Conservation (phyloP, 2,888 invertebrate genomes). For the Phytoseiulus persimilis region DNA sequence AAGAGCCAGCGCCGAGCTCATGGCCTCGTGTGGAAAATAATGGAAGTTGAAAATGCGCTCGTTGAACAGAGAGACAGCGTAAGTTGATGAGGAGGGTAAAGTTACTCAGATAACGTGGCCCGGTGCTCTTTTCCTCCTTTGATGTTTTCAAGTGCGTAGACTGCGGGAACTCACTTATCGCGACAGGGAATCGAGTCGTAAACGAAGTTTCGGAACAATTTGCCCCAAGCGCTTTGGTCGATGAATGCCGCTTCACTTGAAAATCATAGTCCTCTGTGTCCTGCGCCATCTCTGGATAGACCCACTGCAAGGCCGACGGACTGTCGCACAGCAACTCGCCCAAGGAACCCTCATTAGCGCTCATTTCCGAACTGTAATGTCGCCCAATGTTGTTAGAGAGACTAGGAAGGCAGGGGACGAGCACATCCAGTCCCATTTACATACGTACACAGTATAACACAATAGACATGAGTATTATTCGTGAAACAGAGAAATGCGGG, state of each 20-base stretch:
- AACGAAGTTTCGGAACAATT: neutral
- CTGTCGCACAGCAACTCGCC: constrained; percentile 34
- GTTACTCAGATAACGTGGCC: neutral
- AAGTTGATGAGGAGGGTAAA: neutral
- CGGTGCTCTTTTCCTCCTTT: neutral
- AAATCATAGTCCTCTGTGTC: neutral
- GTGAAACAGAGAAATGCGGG: too few relatives aligned
- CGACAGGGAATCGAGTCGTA: neutral
- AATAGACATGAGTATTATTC: too few relatives aligned
- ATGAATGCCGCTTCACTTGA: neutral
- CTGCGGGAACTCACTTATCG: neutral
- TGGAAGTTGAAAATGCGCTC: too few relatives aligned
- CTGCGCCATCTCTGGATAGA: constrained; percentile 10
- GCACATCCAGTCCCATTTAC: neutral
- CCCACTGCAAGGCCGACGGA: constrained; percentile 21
- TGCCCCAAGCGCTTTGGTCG: neutral
- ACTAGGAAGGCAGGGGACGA: neutral
- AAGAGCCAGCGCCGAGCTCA: too few relatives aligned
- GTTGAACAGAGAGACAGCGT: too few relatives aligned
- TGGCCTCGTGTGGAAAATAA: too few relatives aligned
- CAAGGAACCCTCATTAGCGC: constrained; percentile 21
- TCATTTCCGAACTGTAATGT: neutral
- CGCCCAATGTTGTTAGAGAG: neutral
- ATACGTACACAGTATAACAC: neutral
- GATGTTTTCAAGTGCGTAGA: neutral